Conservation (phyloP, 2,888 invertebrate species). For the Drosophila kanekoi region DNA sequence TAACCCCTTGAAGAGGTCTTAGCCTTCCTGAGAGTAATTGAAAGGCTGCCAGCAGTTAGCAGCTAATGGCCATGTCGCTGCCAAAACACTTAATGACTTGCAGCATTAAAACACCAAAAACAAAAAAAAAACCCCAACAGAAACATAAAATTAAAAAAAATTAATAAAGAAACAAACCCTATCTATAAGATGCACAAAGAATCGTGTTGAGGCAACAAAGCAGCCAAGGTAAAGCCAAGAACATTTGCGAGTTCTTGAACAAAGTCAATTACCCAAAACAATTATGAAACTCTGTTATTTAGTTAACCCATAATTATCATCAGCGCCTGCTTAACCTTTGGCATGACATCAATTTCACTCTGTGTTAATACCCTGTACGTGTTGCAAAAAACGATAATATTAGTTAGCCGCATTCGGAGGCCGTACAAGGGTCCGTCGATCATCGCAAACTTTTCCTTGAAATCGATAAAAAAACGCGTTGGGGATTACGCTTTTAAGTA, state of each 20-base stretch:
- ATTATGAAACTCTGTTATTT: constrained; percentile 36
- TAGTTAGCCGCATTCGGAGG: too few species aligned
- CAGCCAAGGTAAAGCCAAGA: constrained; percentile 58
- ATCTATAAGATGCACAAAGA: constrained; percentile 45
- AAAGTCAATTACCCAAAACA: constrained; percentile 56
- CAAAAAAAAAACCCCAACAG: not conserved
- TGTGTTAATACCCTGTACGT: not conserved
- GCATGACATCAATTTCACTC: constrained; percentile 26
- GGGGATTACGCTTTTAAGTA: too few species aligned
- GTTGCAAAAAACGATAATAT: not conserved
- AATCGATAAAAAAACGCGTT: not conserved
- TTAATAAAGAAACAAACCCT: not conserved
- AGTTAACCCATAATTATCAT: constrained; percentile 9
- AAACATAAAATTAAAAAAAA: constrained; percentile 6
- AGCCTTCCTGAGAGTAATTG: constrained; percentile 49
- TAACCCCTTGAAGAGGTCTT: constrained; percentile 38
- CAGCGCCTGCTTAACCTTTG: constrained; percentile 15
- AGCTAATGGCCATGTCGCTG: constrained; percentile 46
- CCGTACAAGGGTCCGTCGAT: not conserved
- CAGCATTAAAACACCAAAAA: constrained; percentile 24
- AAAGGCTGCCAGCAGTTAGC: constrained; percentile 36
- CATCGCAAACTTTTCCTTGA: too few species aligned
- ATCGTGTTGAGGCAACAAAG: constrained; percentile 35
- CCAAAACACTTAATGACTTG: constrained; percentile 55
- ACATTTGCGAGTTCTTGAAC: constrained; percentile 57